Conservation (phyloP, 2,113 vertebrate genomes). For the Hemichromis elongatus region DNA sequence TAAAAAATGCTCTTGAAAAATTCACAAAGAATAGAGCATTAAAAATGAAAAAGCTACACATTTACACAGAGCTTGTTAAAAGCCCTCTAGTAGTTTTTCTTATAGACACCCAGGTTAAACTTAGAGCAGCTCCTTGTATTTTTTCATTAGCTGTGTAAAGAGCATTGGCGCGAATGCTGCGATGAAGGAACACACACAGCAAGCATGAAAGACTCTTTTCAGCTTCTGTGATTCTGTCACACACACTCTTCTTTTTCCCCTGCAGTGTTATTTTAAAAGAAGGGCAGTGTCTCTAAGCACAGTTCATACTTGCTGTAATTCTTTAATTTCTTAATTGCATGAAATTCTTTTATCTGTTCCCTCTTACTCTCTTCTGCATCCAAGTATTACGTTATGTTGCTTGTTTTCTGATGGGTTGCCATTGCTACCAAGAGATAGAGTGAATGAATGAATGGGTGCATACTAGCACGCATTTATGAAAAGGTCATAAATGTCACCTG, state of each 20-base stretch:
- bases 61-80: not conserved
- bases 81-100: slow-evolving; percentile 6
- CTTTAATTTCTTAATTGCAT: slow-evolving; percentile 23
- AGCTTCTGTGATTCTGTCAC: not conserved
- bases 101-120: not conserved
- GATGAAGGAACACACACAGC: slow-evolving; percentile 16
- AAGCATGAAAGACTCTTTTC: slow-evolving; percentile 10
- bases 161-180: not conserved
- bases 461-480: not conserved
- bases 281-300: not conserved
- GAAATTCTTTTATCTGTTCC: slow-evolving; percentile 31
- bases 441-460: slow-evolving; percentile 1
- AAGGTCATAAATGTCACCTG: too few relatives aligned
- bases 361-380: slow-evolving; percentile 24
- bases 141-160: slow-evolving; percentile 24
- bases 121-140: not conserved
- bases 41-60: slow-evolving; percentile 9
- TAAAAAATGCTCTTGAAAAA: not conserved
- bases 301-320: slow-evolving; percentile 2
- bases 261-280: not conserved
- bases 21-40: not conserved
- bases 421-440: slow-evolving; percentile 36
- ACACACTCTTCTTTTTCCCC: not conserved
- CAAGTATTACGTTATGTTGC: slow-evolving; percentile 51
- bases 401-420: slow-evolving; percentile 52